These are phyloP conservation scores for Palaemon carinicauda DNA, from an alignment of 1,140 invertebrate genomes.

Conservation along the genomic window DNA sequence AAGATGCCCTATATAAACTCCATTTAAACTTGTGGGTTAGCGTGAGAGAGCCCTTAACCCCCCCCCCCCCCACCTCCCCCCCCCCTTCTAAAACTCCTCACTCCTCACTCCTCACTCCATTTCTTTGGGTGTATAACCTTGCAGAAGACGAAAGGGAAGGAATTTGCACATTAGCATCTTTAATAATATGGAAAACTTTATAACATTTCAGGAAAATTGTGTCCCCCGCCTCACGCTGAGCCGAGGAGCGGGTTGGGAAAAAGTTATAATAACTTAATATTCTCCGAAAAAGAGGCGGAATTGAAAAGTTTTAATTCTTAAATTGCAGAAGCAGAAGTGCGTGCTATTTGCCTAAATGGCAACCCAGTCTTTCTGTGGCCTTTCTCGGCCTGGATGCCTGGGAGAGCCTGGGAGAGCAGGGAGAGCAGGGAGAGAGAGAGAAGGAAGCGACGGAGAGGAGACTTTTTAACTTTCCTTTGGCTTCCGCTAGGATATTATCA, in stretches of 20 bases:
- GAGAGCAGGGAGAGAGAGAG: not conserved
- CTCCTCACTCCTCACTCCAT: no score
- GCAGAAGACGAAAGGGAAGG: no score
- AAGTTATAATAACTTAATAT: constrained; percentile 50
- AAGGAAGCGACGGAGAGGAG: not conserved
- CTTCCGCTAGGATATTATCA: not conserved
- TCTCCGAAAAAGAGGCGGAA: constrained; percentile 37
- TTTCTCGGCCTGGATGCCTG: not conserved
- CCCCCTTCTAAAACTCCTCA: not conserved
- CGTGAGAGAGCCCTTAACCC: not conserved
- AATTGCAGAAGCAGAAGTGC: constrained; percentile 46
- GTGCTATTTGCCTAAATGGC: constrained; percentile 51
- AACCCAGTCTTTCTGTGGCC: constrained; percentile 14
- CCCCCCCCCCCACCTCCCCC: not conserved
- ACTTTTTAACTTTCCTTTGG: not conserved
- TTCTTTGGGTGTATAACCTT: no score
- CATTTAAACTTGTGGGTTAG: no score
- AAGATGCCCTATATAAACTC: no score
- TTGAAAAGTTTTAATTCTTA: constrained; percentile 53
- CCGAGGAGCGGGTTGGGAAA: constrained; percentile 37
- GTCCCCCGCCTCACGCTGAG: constrained; percentile 20
- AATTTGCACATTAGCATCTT: constrained; percentile 4
- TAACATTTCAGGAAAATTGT: constrained; percentile 32
- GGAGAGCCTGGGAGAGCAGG: not conserved
- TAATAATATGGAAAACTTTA: constrained; percentile 44